Conservation (phyloP, 1,140 invertebrate genomes). For the Conus ventricosus region DNA sequence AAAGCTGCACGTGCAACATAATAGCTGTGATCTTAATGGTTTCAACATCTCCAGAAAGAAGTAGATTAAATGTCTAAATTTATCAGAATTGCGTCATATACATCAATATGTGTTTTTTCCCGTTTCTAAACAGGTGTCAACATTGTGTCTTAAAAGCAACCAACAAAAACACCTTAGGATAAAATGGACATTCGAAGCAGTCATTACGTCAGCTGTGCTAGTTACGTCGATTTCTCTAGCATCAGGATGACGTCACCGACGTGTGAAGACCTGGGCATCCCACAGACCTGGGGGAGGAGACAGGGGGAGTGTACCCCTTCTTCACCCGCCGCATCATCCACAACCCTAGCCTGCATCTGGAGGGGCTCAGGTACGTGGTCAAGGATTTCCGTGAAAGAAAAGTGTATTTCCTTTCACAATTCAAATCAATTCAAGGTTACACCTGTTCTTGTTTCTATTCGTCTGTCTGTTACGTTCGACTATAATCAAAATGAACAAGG, state of each 20-base stretch:
- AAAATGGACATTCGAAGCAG: slow-evolving; percentile 25
- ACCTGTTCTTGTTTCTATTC: no score
- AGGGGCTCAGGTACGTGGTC: slow-evolving; percentile 49
- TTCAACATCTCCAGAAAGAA: no score
- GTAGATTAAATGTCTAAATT: no score
- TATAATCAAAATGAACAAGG: not conserved
- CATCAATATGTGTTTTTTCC: not conserved
- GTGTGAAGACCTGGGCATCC: slow-evolving; percentile 65
- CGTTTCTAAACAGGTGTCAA: not conserved
- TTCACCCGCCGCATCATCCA: slow-evolving; percentile 38
- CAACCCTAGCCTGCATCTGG: slow-evolving; percentile 48
- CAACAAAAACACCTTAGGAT: not conserved
- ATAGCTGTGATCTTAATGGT: no score
- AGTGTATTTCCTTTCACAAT: not conserved
- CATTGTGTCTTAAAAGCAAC: not conserved
- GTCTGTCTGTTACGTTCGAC: not conserved
- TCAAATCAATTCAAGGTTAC: not conserved
- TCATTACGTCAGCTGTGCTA: slow-evolving; percentile 23
- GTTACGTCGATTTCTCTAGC: slow-evolving; percentile 36
- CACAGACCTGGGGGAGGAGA: slow-evolving; percentile 41
- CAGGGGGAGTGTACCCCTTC: slow-evolving; percentile 34
- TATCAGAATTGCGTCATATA: not conserved
- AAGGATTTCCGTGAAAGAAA: slow-evolving; percentile 6
- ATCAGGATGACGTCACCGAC: slow-evolving; percentile 58
- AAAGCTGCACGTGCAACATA: no score